Conservation (phyloP, 1,140 invertebrate species). For the Phenacoccus solenopsis region DNA sequence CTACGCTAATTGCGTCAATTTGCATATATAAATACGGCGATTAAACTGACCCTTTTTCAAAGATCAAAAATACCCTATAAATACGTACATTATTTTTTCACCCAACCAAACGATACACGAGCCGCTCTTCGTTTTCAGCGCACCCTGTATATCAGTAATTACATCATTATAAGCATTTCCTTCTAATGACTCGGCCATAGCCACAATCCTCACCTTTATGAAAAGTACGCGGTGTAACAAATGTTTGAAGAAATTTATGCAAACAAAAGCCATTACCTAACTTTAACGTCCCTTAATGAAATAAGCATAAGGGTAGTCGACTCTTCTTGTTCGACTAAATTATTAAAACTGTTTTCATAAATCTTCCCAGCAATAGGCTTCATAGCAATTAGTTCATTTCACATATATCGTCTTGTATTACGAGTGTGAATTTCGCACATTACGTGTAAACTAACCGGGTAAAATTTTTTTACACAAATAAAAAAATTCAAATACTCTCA, state of each 20-base stretch:
- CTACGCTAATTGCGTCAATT: no score
- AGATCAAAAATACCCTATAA: no score
- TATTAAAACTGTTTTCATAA: neutral
- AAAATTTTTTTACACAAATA: no score
- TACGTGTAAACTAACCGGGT: no score
- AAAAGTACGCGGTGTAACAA: neutral
- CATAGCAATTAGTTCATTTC: no score
- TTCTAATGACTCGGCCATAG: neutral
- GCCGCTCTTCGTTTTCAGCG: neutral
- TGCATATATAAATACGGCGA: no score
- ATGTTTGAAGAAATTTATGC: neutral
- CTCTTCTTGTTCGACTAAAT: neutral
- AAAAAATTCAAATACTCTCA: no score
- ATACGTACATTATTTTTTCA: neutral
- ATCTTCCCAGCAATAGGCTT: neutral
- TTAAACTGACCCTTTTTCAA: no score
- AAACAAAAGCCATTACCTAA: neutral
- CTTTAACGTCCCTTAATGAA: neutral
- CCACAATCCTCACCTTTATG: neutral
- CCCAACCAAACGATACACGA: neutral
- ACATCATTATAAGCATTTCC: neutral
- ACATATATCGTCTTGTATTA: no score
- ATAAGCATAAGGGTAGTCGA: neutral
- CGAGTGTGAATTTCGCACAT: no score
- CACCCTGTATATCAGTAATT: neutral